Percentiles rank a stretch among this genome's conserved stretches.
These are phyloP conservation scores for Cryptus viduatorius DNA, from an alignment of 2,888 invertebrate genomes.

Conservation along the genomic window DNA sequence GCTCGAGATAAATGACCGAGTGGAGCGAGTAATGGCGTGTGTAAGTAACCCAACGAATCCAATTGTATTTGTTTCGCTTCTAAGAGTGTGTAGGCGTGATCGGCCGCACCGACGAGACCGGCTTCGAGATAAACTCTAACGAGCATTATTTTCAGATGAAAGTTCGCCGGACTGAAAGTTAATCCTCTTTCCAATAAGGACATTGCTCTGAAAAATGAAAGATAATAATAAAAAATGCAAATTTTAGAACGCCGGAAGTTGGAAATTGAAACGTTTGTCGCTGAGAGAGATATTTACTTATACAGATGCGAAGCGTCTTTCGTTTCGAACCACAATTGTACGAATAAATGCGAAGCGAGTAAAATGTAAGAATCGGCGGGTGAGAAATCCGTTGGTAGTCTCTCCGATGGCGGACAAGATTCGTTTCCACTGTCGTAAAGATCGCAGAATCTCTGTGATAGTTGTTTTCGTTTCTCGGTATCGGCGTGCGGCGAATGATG, in stretches of 20 bases:
- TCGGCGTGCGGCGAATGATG: conserved; percentile 85
- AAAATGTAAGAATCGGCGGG: conserved; percentile 93
- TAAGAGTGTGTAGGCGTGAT: conserved; percentile 85
- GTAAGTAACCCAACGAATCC: conserved; percentile 95
- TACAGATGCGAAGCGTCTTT: conserved; percentile 83
- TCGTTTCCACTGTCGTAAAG: conserved; percentile 80
- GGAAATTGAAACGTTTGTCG: background rate
- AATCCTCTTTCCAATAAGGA: conserved; percentile 80
- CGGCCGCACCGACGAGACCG: conserved; percentile 81
- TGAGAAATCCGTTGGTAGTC: conserved; percentile 90
- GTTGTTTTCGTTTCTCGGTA: conserved; percentile 75
- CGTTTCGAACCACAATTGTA: conserved; percentile 86
- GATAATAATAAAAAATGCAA: background rate
- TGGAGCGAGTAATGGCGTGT: conserved; percentile 91
- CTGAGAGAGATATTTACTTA: conserved; percentile 72
- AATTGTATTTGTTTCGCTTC: conserved; percentile 97
- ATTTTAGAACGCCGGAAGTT: background rate
- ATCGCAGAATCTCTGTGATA: conserved; percentile 78
- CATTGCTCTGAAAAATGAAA: conserved; percentile 78
- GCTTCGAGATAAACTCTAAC: conserved; percentile 90
- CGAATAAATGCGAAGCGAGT: conserved; percentile 91
- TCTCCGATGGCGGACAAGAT: conserved; percentile 84
- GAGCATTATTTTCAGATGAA: conserved; percentile 94
- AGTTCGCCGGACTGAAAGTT: conserved; percentile 92
- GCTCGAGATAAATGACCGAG: conserved; percentile 91